Conservation (phyloP, 2,888 invertebrate genomes). For the Archaeoteleia sp. region DNA sequence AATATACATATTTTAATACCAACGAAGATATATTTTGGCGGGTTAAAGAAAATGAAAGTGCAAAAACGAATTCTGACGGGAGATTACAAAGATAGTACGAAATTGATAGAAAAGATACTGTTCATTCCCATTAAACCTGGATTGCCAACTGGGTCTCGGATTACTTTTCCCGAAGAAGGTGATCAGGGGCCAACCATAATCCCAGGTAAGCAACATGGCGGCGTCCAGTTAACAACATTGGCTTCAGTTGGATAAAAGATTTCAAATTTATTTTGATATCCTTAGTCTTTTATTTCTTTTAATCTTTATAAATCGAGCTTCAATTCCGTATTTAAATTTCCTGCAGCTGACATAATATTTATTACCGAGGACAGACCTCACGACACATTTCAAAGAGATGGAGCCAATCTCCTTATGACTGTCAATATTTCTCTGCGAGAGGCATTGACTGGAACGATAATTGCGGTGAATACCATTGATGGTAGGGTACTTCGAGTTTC, state of each 20-base stretch:
- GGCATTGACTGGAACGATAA: slow-evolving; percentile 82
- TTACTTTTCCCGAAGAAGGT: slow-evolving; percentile 86
- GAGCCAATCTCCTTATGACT: slow-evolving; percentile 81
- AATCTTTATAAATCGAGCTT: slow-evolving; percentile 7
- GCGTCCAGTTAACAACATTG: too few species aligned
- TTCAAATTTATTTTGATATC: too few species aligned
- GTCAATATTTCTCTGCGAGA: slow-evolving; percentile 80
- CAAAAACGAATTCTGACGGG: slow-evolving; percentile 82
- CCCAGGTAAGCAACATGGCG: slow-evolving; percentile 75
- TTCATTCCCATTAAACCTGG: slow-evolving; percentile 86
- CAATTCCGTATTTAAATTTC: slow-evolving; percentile 16
- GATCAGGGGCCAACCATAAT: slow-evolving; percentile 85
- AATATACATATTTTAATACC: slow-evolving; percentile 17
- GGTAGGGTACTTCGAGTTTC: slow-evolving; percentile 81
- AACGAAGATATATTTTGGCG: slow-evolving; percentile 81
- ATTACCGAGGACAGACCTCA: slow-evolving; percentile 84
- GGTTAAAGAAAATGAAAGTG: slow-evolving; percentile 89
- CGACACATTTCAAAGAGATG: slow-evolving; percentile 80
- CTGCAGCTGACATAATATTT: slow-evolving; percentile 83
- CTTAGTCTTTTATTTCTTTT: too few species aligned
- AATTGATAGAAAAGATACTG: slow-evolving; percentile 83
- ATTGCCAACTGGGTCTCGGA: slow-evolving; percentile 82
- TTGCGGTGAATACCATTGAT: slow-evolving; percentile 83
- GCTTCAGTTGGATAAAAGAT: too few species aligned
- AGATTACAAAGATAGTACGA: slow-evolving; percentile 79